Conservation (phyloP, 2,888 invertebrate genomes). For the Troilus luridus region DNA sequence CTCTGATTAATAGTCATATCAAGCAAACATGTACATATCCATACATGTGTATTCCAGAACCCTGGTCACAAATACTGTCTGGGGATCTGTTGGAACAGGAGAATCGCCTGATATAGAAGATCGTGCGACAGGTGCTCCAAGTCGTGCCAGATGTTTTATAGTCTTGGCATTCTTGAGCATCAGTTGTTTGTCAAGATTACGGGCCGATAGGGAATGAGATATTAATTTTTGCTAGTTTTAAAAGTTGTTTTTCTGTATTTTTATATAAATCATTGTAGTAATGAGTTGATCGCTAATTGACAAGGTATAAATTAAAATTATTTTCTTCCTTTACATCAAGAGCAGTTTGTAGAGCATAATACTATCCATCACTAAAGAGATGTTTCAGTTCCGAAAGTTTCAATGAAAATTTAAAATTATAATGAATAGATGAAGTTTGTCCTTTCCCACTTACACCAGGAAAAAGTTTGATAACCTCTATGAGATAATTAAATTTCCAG, state of each 20-base stretch:
- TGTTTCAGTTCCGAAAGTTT: not conserved
- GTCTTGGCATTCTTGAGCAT: conserved; percentile 6
- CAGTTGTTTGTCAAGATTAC: not conserved
- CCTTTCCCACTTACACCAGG: not conserved
- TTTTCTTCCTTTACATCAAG: not conserved
- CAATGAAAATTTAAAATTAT: not conserved
- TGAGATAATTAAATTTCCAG: not conserved
- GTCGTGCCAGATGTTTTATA: conserved; percentile 23
- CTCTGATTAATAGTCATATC: too few relatives aligned
- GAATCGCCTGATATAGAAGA: not conserved
- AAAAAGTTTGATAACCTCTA: not conserved
- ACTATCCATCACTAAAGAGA: not conserved
- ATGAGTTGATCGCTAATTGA: not conserved
- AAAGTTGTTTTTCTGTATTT: not conserved
- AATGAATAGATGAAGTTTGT: not conserved
- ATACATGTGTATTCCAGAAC: not conserved
- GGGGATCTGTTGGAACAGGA: not conserved
- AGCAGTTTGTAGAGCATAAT: not conserved
- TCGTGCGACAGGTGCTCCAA: conserved; percentile 6
- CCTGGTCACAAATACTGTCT: not conserved
- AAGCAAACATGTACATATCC: too few relatives aligned
- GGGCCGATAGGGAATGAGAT: not conserved
- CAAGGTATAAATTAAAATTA: not conserved
- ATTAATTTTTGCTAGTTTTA: not conserved
- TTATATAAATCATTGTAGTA: not conserved